Base-by-base conservation (phyloP, 2,888 invertebrate species). In the Leptopilina myrica region DNA sequence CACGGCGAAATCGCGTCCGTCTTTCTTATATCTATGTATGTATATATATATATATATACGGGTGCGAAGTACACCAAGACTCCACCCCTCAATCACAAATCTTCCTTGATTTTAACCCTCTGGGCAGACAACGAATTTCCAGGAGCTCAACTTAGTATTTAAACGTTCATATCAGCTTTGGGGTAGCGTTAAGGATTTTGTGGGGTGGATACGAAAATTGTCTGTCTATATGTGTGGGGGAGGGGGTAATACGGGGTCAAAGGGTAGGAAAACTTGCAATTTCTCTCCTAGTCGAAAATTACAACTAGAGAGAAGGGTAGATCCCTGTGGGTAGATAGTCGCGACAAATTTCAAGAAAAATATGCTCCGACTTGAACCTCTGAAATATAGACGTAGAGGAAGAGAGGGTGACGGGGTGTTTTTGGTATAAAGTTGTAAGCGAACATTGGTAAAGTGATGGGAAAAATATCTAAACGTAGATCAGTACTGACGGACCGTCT, bases 251-350 rank as follows among this genome's bases (percentile, higher is more conserved):
- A 43, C 8, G 49, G 69, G 73, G 33, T 73, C 56, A 56, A 84
- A 85, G 86, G 83, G 85, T 84, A 82, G 84, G 82, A 85, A 88
- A 90, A 88, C 89, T 86, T 94, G 93, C 91, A 94, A 93, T 83
- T 94, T 92, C 90, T 94, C 90, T 94, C 86, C 8, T 84, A 80
- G 84, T 83, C 81, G 84, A 86, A 87, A 90, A 89, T 90, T 89
- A 90, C 88, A 87, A 84, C 86, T 49, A 85, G 88, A 88, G 43
- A 43, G 43, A 43, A 43, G 91, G 91, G 91, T 90, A 91, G 90
- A 91, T 91, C 89, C 88, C 89, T 83, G 83, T 80, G 84, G 85
- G 62, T 82, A 85, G 90, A 91, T 91, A 91, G 86, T 85, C 83
- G 85, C 89, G 91, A 91, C 91, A 91, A 91, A 91, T 91, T 91